Evolutionary conservation across 2,888 invertebrate genomes (phyloP), one percentile per base, ranked within the genome.

Genomic region (Hartigia nigra): DNA sequence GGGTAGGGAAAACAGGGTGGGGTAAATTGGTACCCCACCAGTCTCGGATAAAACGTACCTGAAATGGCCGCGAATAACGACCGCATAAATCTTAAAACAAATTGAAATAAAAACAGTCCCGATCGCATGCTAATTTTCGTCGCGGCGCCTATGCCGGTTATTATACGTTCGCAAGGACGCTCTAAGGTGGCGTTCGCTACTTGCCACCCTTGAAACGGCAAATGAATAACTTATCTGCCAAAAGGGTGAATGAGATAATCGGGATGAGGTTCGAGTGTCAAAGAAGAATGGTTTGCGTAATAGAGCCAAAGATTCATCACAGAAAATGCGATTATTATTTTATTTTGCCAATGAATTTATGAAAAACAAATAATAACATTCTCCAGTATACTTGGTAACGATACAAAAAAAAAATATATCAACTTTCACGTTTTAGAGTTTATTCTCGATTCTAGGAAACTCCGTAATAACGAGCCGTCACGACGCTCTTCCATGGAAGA

Each of bases 71-170:
- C 55, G 55, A 85, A 85, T 87, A 85, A 87, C 86, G 85, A 82
- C 79, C 80, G 81, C 82, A 84, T 85, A 86, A 88, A 87, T 88
- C 87, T 55, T 82, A 78, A 77, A 81, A 87, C 81, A 84, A 84
- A 87, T 86, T 84, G 84, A 84, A 84, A 85, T 84, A 82, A 83
- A 84, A 86, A 85, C 84, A 83, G 80, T 55, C 55, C 55, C 14
- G 55, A 55, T 55, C 55, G 72, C 3, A 72, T 72, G 32, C 31
- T 12, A 72, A 72, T 72, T 34, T 23, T 55, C 55, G 55, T 55
- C 23, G 55, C 23, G 23, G 23, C 55, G 23, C 55, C 55, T 55
- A 55, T 55, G 23, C 55, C 23, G 55, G 55, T 55, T 55, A 55
- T 55, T 55, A 9, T 9, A 55, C 55, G 23, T 55, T 23, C 55